A percentile compares a stretch with the other conserved stretches of the same genome.
Evolutionary conservation across 2,797 vertebrate genomes (phyloP).

Genomic region (Pseudomugil gertrudae): DNA sequence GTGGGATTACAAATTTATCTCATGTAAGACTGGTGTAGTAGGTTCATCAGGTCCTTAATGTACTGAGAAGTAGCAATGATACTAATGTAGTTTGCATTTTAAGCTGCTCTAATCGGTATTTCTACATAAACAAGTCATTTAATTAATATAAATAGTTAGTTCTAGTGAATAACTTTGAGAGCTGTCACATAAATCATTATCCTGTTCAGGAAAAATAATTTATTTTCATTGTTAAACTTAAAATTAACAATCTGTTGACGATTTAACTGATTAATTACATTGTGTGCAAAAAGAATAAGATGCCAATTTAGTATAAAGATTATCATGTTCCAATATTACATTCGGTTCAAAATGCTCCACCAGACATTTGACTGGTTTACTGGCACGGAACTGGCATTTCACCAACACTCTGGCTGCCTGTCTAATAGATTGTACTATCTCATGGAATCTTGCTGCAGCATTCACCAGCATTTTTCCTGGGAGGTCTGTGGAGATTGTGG

Average conservation of each 20-base stretch:
- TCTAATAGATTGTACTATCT: neutral
- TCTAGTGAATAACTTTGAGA: neutral
- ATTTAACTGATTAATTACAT: neutral
- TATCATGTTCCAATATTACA: neutral
- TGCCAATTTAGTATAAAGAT: neutral
- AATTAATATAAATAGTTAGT: neutral
- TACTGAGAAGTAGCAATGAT: slow-evolving; percentile 24
- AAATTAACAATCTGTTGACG: too few relatives aligned
- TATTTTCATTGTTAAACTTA: slow-evolving; percentile 3
- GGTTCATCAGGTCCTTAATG: slow-evolving; percentile 31
- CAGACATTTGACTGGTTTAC: neutral
- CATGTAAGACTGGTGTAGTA: neutral
- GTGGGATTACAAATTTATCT: slow-evolving; percentile 37
- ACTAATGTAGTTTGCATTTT: slow-evolving; percentile 3
- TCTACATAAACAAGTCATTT: neutral
- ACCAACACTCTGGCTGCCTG: neutral
- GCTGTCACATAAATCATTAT: neutral
- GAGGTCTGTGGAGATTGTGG: too few relatives aligned
- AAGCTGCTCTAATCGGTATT: slow-evolving; percentile 14
- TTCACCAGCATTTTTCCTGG: neutral
- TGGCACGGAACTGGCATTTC: neutral
- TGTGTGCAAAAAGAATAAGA: neutral
- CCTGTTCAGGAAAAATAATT: slow-evolving; percentile 1
- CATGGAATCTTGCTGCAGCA: neutral
- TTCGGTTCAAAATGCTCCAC: neutral